Evolutionary conservation across 2,113 vertebrate genomes (phyloP).

Genomic region (Scytalopus superciliaris): DNA sequence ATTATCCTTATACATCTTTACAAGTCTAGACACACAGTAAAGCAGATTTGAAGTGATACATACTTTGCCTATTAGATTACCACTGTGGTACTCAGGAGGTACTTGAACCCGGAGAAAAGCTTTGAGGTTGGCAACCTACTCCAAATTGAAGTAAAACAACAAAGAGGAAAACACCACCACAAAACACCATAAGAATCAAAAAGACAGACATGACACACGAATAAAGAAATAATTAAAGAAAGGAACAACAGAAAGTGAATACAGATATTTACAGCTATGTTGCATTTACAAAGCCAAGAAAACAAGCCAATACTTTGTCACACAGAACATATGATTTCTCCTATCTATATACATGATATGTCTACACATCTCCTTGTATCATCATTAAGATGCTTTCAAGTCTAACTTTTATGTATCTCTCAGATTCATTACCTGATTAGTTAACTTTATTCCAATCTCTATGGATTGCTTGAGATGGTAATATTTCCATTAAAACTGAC

Average conservation of each 20-base stretch:
- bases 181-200: not conserved
- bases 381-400: not conserved
- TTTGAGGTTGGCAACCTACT: conserved; percentile 74
- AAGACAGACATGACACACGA: conserved; percentile 29
- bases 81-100: conserved; percentile 83
- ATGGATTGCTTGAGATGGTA: not conserved
- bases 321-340: not conserved
- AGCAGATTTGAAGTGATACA: conserved; percentile 60
- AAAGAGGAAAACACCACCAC: conserved; percentile 42
- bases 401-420: not conserved
- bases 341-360: not conserved
- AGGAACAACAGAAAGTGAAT: conserved; percentile 25
- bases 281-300: not conserved
- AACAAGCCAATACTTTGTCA: not conserved
- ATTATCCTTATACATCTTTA: not conserved
- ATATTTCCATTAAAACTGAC: not conserved
- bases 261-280: not conserved
- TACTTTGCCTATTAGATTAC: conserved; percentile 85
- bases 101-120: conserved; percentile 82
- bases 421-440: not conserved
- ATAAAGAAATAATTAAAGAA: conserved; percentile 42
- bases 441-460: not conserved
- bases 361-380: not conserved
- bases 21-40: not conserved
- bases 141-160: conserved; percentile 60